Percentiles rank a stretch among this genome's conserved stretches.
Evolutionary conservation across 2,797 vertebrate genomes (phyloP).

Genomic region (Spinibarbus caldwelli): DNA sequence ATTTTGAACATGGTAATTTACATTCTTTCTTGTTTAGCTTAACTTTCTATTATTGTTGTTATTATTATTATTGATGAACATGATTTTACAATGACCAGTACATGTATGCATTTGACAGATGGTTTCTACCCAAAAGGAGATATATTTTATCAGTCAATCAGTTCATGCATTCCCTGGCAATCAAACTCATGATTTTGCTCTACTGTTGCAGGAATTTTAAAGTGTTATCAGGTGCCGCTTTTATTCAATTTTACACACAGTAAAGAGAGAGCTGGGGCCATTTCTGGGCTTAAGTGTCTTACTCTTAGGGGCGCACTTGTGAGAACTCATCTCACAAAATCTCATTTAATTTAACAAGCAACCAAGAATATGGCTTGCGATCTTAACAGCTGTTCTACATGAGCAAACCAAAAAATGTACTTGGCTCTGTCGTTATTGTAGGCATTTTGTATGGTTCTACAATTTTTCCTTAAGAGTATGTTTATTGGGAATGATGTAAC

Average conservation of each 20-base stretch:
- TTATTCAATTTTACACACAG: neutral
- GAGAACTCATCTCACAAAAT: conserved; percentile 17
- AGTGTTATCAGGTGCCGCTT: conserved; percentile 6
- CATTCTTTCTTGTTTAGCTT: neutral
- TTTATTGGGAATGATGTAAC: neutral
- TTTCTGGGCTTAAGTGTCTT: conserved; percentile 1
- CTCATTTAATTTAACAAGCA: conserved; percentile 33
- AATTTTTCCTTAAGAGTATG: neutral
- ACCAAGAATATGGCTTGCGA: neutral
- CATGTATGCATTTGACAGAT: neutral
- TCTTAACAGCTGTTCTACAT: conserved; percentile 18
- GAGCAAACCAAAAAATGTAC: neutral
- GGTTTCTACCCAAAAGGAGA: neutral
- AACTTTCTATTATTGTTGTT: neutral
- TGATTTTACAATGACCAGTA: neutral
- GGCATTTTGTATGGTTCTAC: neutral
- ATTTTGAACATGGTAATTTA: neutral
- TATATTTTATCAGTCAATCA: neutral
- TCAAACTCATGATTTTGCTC: neutral
- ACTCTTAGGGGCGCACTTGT: neutral
- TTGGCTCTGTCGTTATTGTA: neutral
- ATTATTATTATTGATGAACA: neutral
- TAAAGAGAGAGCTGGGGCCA: neutral
- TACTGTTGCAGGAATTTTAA: neutral
- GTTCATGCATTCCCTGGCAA: neutral